Evolutionary conservation across 2,113 vertebrate genomes (phyloP), one percentile per base, ranked within the genome.

Genomic region (Ceyx melanurus): DNA sequence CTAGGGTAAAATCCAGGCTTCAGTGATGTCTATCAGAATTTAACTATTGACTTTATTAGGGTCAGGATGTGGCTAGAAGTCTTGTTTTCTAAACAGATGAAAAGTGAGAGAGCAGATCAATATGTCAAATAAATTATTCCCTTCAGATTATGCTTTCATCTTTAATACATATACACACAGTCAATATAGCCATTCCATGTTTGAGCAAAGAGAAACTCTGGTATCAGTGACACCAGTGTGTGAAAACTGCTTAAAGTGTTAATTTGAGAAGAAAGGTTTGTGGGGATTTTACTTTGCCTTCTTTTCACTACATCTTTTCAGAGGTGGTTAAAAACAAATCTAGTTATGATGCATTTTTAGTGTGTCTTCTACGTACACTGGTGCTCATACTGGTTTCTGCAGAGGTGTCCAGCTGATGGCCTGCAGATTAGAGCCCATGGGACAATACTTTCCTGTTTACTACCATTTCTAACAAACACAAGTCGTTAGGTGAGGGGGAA

Each of bases 311-410:
- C 12, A n/a, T 37, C 43, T 86, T 83, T 86, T 60, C 73, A 78
- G 33, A 0, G 0, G 15, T 10, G 71, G 8, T 54, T 74, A 31
- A 35, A 76, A 78, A 11, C 9, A 68, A 65, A 81, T 26, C 15
- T 11, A 35, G 10, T 11, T 15, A 76, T 5, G 7, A 14, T 53
- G 21, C 4, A 42, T 75, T 93, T 71, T 65, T 29, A 76, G 64
- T 29, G 6, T 20, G 26, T 57, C 14, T 3, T 77, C 7, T 58
- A 40, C 42, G 13, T 20, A n/a, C 17, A 22, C 12, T 1, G 2
- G 10, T 0, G 0, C 2, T 16, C 15, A 21, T 5, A 45, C 10
- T 4, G 3, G 15, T 28, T 70, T 28, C 53, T 23, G 16, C 17
- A 66, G n/a, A 53, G 13, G 13, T 66, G n/a, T 22, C 8, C 12